Percentiles rank a stretch among this genome's conserved stretches.
phyloP scores from a whole-genome alignment of 2,113 vertebrate genomes.

The Etia nguti region DNA sequence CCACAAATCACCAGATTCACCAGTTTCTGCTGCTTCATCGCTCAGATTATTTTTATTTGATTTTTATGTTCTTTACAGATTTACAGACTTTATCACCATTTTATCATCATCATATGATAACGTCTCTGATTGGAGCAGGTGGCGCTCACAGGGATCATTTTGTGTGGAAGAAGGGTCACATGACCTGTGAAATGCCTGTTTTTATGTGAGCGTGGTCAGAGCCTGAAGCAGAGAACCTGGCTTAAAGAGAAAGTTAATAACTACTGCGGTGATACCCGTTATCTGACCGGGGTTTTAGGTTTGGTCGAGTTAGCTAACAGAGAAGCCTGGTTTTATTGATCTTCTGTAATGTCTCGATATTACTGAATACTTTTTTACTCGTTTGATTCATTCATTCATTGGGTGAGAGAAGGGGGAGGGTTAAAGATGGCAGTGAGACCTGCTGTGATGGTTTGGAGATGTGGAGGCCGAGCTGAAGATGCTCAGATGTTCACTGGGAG shows the following conservation, averaged over 20 bases:
- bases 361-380: not conserved
- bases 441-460: not conserved
- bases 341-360: not conserved
- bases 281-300: not conserved
- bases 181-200: not conserved
- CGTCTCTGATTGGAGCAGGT: not conserved
- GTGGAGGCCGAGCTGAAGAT: not conserved
- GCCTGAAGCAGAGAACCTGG: not conserved
- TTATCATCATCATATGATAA: not conserved
- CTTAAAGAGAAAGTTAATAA: no score
- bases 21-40: rapidly evolving
- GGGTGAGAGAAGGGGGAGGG: not conserved
- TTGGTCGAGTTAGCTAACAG: not conserved
- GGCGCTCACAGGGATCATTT: rapidly evolving
- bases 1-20: not conserved
- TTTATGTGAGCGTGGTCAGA: not conserved
- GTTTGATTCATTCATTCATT: not conserved
- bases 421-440: not conserved
- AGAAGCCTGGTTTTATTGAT: not conserved
- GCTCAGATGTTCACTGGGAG: not conserved
- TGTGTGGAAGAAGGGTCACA: rapidly evolving
- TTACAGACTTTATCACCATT: not conserved
- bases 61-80: no score
- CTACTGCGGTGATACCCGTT: no score
- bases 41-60: no score